Conservation (phyloP, 1,140 invertebrate species). For the Listronotus oregonensis region DNA sequence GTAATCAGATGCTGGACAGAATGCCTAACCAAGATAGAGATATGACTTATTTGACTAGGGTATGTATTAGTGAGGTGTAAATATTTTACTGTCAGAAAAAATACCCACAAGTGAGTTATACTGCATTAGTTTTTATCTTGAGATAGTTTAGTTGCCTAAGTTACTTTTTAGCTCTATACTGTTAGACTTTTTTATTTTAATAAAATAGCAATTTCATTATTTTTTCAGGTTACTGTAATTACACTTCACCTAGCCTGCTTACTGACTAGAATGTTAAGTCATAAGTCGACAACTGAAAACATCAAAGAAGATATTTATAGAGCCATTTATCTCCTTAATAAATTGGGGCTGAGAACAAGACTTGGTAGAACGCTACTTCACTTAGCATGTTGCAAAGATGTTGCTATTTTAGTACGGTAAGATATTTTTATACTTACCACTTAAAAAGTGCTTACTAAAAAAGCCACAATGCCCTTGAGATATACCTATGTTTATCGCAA, state of each 20-base stretch:
- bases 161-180: too few species aligned
- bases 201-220: neutral
- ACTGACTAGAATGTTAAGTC: conserved; percentile 67
- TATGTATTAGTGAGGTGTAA: conserved; percentile 16
- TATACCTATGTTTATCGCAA: too few species aligned
- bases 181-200: too few species aligned
- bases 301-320: conserved; percentile 64
- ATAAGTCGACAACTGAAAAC: conserved; percentile 59
- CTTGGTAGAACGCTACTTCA: conserved; percentile 81
- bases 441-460: too few species aligned
- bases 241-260: conserved; percentile 81
- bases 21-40: conserved; percentile 71
- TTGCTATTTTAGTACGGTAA: conserved; percentile 62
- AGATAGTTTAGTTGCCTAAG: too few species aligned
- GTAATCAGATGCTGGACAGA: conserved; percentile 59
- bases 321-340: conserved; percentile 75
- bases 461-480: too few species aligned
- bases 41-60: conserved; percentile 74
- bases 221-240: conserved; percentile 72
- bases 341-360: conserved; percentile 69
- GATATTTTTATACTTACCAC: neutral
- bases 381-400: conserved; percentile 71
- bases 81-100: too few species aligned
- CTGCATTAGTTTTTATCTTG: too few species aligned
- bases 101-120: too few species aligned